Percentiles rank a stretch among this genome's conserved stretches.
Evolutionary conservation across 2,888 invertebrate genomes (phyloP).

Genomic region (Byasa hedistus): DNA sequence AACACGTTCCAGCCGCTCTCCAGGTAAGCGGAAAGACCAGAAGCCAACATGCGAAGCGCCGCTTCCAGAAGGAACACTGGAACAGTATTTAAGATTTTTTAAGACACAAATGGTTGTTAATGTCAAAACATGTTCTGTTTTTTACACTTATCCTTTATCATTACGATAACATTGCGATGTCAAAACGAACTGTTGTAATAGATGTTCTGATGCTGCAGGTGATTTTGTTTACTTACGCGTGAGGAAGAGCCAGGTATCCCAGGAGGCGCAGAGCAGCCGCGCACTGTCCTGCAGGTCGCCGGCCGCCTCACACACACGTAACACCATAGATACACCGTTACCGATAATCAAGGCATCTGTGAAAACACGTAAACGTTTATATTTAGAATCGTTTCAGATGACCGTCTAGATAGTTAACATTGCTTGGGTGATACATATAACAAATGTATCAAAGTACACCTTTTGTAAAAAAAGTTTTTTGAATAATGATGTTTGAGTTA

Average conservation of each 20-base stretch:
- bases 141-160: no score
- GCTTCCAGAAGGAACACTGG: constrained; percentile 90
- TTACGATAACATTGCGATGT: no score
- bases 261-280: constrained; percentile 83
- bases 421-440: no score
- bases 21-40: constrained; percentile 86
- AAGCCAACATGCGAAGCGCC: constrained; percentile 84
- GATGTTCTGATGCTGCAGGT: no score
- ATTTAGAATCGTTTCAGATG: no score
- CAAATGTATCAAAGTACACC: no score
- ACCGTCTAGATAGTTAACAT: no score
- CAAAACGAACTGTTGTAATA: no score
- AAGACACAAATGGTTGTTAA: neutral
- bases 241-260: constrained; percentile 88
- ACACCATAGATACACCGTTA: constrained; percentile 87
- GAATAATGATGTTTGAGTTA: no score
- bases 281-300: constrained; percentile 82
- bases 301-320: constrained; percentile 83
- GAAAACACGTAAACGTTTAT: no score
- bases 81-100: constrained; percentile 34
- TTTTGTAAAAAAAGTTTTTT: no score
- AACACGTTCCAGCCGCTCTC: constrained; percentile 93
- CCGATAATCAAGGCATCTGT: constrained; percentile 85
- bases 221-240: constrained; percentile 70
- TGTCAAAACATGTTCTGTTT: no score